Evolutionary conservation across 2,888 invertebrate species (phyloP), one percentile per base, ranked within the genome.

Genomic region (Plagodis dolabraria): DNA sequence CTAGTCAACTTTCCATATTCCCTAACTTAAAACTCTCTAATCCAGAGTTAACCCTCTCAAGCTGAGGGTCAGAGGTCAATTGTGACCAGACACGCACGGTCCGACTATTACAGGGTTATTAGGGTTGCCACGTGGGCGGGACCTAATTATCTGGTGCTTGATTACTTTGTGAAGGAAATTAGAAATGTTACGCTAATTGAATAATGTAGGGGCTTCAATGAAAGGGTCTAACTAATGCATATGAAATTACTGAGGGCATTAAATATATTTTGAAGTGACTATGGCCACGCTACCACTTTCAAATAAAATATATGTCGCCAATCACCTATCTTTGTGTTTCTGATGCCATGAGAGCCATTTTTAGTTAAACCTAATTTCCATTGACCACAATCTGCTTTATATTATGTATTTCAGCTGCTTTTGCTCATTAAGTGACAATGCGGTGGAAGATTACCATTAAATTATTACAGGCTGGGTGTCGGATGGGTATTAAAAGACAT

Each of bases 31-130:
- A 54, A 66, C 53, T 60, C 48, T 51, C 22, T 56, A 53, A 51
- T 57, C 52, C 53, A 47, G 57, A 53, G 44, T 55, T 67, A 64
- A 67, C 69, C 69, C 65, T 60, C 57, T 57, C 10, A n/a, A 40
- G 40, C 33, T 11, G 47, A 22, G 47, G 44, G 47, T 44, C 52
- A 52, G 10, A 55, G 67, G 69, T 64, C 69, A 69, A 67, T 67
- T 63, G 57, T 57, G 36, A 10, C 54, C 57, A 42, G 60, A 64
- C 66, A 62, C 67, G 65, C 69, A 64, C 59, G 57, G 55, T 53
- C 44, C 57, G 48, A 45, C 11, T 48, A 50, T 49, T 58, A 63
- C 60, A 54, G 64, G 67, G 53, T 60, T 65, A 61, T 64, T 65
- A 63, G 60, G 63, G 47, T 51, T 59, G 59, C 56, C 64, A 63